Conservation (phyloP, 2,888 invertebrate genomes). For the Ctenicera cuprea region DNA sequence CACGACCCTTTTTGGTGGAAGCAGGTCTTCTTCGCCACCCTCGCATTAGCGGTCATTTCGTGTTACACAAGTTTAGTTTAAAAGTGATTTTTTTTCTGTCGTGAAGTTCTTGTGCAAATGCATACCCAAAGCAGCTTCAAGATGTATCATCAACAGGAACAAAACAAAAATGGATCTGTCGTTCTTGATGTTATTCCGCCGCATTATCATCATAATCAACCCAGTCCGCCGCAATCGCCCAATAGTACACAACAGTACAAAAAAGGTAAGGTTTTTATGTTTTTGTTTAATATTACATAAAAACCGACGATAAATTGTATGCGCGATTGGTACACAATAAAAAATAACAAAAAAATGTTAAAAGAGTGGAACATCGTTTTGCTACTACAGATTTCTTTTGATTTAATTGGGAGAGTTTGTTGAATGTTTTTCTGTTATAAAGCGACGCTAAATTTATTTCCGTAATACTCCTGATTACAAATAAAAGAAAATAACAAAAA, state of each 20-base stretch:
- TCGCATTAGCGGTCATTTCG: slow-evolving; percentile 26
- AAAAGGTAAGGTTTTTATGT: slow-evolving; percentile 69
- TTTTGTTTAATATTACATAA: no score
- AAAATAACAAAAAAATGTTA: no score
- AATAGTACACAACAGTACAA: slow-evolving; percentile 68
- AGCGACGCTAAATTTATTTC: no score
- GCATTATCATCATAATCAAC: slow-evolving; percentile 72
- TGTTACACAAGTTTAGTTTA: background rate
- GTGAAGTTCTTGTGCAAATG: slow-evolving; percentile 36
- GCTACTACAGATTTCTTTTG: no score
- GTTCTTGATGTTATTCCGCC: slow-evolving; percentile 78
- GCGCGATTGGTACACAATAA: no score
- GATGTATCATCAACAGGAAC: slow-evolving; percentile 66
- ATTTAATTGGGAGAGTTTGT: no score
- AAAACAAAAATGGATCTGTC: slow-evolving; percentile 72
- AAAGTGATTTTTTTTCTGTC: background rate
- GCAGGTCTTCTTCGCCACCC: background rate
- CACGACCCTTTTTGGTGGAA: slow-evolving; percentile 39
- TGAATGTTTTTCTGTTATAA: no score
- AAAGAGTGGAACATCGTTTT: no score
- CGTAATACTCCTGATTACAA: no score
- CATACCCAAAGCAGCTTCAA: slow-evolving; percentile 51
- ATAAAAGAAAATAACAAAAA: no score
- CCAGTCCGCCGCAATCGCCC: slow-evolving; percentile 74
- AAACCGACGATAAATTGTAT: background rate